These are phyloP conservation scores for Zygothrica quintamaculata DNA, from an alignment of 2,888 invertebrate genomes.

Conservation along the genomic window DNA sequence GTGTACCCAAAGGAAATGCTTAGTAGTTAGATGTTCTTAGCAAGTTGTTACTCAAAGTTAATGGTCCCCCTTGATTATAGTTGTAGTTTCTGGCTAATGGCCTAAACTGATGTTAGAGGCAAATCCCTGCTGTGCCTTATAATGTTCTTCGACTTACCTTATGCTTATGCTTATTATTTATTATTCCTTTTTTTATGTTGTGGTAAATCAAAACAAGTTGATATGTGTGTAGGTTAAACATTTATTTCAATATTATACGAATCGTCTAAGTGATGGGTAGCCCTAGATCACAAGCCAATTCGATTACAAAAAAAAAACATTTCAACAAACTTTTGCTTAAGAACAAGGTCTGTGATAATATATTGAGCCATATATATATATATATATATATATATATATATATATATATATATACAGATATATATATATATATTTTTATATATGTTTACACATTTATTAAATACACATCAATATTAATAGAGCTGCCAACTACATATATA, in stretches of 20 bases:
- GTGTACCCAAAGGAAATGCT: neutral
- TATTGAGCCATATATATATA: constrained; percentile 29
- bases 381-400: constrained; percentile 44
- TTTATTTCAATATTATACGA: constrained; percentile 62
- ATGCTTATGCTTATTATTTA: neutral
- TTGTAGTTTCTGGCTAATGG: constrained; percentile 29
- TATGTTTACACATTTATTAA: no score
- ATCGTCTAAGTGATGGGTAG: constrained; percentile 37
- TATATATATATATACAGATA: constrained; percentile 10
- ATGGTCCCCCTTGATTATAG: constrained; percentile 2
- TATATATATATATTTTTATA: constrained; percentile 1
- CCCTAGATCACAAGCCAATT: neutral
- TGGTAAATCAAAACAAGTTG: constrained; percentile 47
- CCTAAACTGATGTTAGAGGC: constrained; percentile 13
- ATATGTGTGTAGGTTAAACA: constrained; percentile 53
- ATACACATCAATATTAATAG: constrained; percentile 2
- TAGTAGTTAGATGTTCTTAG: neutral
- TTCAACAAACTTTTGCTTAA: constrained; percentile 5
- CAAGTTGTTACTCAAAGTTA: constrained; percentile 1
- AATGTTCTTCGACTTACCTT: constrained; percentile 11
- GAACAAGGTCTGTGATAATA: constrained; percentile 31
- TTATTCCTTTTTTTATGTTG: no score
- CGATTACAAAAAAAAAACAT: constrained; percentile 9
- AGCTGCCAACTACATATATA: constrained; percentile 1
- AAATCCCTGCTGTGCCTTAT: constrained; percentile 45